A percentile compares a stretch with the other conserved stretches of the same genome.
phyloP scores from a whole-genome alignment of 2,797 vertebrate species.

The Salmo trutta region DNA sequence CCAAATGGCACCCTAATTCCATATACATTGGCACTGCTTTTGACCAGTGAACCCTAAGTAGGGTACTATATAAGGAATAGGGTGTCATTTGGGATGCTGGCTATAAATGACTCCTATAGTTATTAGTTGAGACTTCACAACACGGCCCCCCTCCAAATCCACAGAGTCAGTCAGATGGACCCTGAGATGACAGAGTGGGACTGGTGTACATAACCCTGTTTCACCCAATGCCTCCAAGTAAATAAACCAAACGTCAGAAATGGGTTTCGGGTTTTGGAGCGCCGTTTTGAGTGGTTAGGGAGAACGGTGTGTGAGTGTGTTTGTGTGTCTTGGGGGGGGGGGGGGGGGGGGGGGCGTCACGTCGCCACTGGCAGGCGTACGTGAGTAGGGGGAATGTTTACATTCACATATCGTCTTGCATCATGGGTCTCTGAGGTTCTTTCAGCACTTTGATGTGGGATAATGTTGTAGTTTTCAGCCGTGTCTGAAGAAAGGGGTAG shows the following conservation, averaged over 20 bases:
- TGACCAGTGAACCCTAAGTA: background rate
- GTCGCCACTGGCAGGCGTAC: background rate
- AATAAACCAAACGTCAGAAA: slow-evolving; percentile 70
- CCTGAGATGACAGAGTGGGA: slow-evolving; percentile 66
- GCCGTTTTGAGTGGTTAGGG: slow-evolving; percentile 48
- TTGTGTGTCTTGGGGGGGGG: slow-evolving; percentile 25
- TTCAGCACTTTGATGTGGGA: slow-evolving; percentile 2
- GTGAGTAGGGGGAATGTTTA: slow-evolving; percentile 36
- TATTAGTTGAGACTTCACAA: slow-evolving; percentile 76
- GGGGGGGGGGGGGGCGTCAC: background rate
- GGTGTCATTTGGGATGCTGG: background rate
- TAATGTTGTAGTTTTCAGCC: slow-evolving; percentile 14
- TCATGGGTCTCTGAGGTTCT: background rate
- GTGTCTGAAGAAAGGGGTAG: background rate
- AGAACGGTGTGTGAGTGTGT: slow-evolving; percentile 41
- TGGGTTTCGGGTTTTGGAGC: slow-evolving; percentile 48
- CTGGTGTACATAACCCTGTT: slow-evolving; percentile 76
- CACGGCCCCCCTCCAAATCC: slow-evolving; percentile 64
- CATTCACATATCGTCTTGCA: slow-evolving; percentile 25
- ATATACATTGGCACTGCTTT: background rate
- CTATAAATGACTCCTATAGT: slow-evolving; percentile 67
- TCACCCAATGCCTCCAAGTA: slow-evolving; percentile 70
- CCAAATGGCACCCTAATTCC: background rate
- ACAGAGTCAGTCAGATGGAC: slow-evolving; percentile 44
- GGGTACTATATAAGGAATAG: background rate